A percentile compares a stretch with the other conserved stretches of the same genome.
Evolutionary conservation across 2,888 invertebrate genomes (phyloP).

Genomic region (Tholera decimalis): DNA sequence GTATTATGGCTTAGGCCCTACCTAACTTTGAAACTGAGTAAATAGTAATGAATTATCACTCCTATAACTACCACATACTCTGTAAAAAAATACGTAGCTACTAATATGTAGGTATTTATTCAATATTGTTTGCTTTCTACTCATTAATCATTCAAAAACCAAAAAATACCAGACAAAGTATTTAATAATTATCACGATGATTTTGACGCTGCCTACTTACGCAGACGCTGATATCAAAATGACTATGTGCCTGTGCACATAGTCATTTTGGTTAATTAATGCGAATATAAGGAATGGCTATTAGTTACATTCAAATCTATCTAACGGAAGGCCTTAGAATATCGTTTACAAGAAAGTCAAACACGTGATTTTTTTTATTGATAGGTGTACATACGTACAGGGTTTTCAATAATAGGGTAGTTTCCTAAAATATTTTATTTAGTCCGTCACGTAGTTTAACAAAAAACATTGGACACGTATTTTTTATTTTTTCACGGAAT

Average conservation of each 20-base stretch:
- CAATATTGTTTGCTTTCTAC: constrained; percentile 9
- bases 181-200: constrained; percentile 4
- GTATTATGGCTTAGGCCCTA: not conserved
- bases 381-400: no score
- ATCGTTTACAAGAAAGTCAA: constrained; percentile 8
- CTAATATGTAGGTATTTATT: constrained; percentile 1
- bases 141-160: constrained; percentile 12
- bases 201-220: constrained; percentile 14
- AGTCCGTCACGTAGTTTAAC: no score
- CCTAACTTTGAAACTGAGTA: no score
- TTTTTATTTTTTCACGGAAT: no score
- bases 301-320: constrained; percentile 1
- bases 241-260: not conserved
- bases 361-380: no score
- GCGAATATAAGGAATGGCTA: constrained; percentile 15
- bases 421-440: no score
- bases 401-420: no score
- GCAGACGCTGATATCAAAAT: no score
- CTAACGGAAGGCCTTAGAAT: not conserved
- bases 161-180: constrained; percentile 13
- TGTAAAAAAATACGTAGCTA: not conserved
- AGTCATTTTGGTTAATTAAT: constrained; percentile 12
- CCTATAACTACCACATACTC: not conserved
- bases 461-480: no score
- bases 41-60: not conserved